A percentile compares a stretch with the other conserved stretches of the same genome.
phyloP scores from a whole-genome alignment of 2,797 vertebrate genomes.

The Bradypodion pumilum region DNA sequence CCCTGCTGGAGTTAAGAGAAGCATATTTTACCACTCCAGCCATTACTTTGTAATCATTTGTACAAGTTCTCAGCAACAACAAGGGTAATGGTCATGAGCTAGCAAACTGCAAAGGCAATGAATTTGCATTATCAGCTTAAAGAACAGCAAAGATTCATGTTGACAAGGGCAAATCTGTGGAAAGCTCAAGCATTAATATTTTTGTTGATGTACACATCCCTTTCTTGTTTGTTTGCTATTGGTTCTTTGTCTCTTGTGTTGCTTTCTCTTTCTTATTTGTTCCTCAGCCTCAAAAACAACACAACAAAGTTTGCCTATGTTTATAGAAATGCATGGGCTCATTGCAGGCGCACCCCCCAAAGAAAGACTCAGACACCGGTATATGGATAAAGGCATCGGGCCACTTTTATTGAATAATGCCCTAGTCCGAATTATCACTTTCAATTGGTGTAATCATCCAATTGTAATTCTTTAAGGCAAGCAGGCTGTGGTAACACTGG shows the following conservation, averaged over 20 bases:
- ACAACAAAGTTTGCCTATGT: background rate
- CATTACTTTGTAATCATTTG: conserved; percentile 1
- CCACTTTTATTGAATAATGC: no score
- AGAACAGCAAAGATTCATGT: conserved; percentile 5
- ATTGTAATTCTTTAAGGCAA: no score
- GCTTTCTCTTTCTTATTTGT: no score
- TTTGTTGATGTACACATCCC: background rate
- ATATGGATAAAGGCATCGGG: no score
- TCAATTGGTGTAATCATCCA: no score
- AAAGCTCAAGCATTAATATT: background rate
- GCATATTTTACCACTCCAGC: background rate
- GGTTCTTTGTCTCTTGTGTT: background rate
- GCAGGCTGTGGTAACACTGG: no score
- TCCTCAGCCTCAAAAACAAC: background rate
- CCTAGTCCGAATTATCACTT: no score
- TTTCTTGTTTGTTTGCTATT: background rate
- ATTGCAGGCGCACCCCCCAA: no score
- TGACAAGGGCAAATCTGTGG: conserved; percentile 5
- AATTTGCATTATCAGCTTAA: conserved; percentile 10
- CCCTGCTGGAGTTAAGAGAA: background rate
- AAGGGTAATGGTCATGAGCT: background rate
- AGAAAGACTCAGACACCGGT: no score
- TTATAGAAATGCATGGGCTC: background rate
- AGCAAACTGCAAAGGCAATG: conserved; percentile 4
- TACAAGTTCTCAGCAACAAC: background rate